phyloP scores from a whole-genome alignment of 1,140 invertebrate genomes.

The Drosophila triauraria region DNA sequence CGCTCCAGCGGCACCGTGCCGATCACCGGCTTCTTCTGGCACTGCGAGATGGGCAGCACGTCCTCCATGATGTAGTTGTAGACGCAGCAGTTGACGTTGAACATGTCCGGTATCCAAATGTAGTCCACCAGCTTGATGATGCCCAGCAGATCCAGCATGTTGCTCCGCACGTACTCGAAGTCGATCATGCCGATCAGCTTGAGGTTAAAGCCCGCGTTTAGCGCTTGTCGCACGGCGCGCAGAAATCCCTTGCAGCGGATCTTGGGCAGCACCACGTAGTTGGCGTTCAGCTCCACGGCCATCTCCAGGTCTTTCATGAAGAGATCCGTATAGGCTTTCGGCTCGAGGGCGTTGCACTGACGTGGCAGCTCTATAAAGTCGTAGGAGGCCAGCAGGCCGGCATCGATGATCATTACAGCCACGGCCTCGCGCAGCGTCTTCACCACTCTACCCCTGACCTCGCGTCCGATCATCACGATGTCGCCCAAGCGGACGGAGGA shows the following conservation, averaged over 20 bases:
- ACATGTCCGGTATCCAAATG: conserved; percentile 81
- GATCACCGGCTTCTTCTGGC: conserved; percentile 72
- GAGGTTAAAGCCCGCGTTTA: conserved; percentile 42
- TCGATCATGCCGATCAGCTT: conserved; percentile 78
- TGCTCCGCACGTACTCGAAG: conserved; percentile 74
- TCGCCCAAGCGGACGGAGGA: conserved; percentile 57
- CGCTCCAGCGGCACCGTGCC: conserved; percentile 75
- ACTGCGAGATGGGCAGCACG: conserved; percentile 70
- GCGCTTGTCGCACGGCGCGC: conserved; percentile 35
- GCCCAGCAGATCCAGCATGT: conserved; percentile 76
- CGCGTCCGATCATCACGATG: conserved; percentile 59
- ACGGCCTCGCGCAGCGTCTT: conserved; percentile 70
- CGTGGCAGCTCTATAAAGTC: conserved; percentile 78
- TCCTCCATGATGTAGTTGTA: conserved; percentile 78
- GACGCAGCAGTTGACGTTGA: conserved; percentile 59
- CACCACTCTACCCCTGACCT: conserved; percentile 65
- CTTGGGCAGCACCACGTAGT: conserved; percentile 72
- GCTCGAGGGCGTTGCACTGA: conserved; percentile 61
- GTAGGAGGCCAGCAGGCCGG: conserved; percentile 70
- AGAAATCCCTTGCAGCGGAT: conserved; percentile 74
- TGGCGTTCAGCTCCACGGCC: conserved; percentile 46
- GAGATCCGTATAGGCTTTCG: conserved; percentile 39
- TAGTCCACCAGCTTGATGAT: conserved; percentile 77
- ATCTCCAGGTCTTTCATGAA: conserved; percentile 55
- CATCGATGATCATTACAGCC: conserved; percentile 69